Conservation (phyloP, 2,797 vertebrate genomes). For the Hemitrygon akajei region DNA sequence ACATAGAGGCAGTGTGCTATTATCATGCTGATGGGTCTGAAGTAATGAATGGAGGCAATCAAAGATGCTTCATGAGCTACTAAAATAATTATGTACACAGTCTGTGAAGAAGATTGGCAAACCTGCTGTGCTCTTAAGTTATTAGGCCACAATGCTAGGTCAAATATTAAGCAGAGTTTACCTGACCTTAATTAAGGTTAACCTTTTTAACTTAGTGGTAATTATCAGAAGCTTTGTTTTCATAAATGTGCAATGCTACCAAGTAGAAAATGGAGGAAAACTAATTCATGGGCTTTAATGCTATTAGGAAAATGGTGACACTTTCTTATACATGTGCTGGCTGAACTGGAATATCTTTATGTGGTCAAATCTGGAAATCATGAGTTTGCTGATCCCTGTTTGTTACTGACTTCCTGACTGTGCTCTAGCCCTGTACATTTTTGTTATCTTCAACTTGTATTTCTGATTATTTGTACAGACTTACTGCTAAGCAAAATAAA, state of each 20-base stretch:
- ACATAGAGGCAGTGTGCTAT: neutral
- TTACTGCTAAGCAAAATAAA: too few species aligned
- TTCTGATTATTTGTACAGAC: too few species aligned
- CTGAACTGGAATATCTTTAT: too few species aligned
- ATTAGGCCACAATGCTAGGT: neutral
- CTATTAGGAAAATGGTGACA: neutral
- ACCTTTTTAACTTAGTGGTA: neutral
- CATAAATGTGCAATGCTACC: neutral
- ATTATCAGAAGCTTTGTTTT: neutral
- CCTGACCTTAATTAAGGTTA: neutral
- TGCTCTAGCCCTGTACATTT: too few species aligned
- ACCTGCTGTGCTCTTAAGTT: neutral
- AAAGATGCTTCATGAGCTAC: neutral
- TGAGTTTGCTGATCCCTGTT: too few species aligned
- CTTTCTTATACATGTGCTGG: too few species aligned
- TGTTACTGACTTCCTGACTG: too few species aligned
- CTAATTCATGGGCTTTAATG: neutral
- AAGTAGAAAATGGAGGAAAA: neutral
- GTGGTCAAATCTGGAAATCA: too few species aligned
- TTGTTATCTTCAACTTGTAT: too few species aligned
- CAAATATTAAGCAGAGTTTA: neutral
- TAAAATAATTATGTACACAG: neutral
- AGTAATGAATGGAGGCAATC: conserved; percentile 21
- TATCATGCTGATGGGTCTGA: neutral
- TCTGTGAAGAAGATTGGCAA: neutral